phyloP scores from a whole-genome alignment of 2,113 vertebrate genomes.

The Clarias gariepinus region DNA sequence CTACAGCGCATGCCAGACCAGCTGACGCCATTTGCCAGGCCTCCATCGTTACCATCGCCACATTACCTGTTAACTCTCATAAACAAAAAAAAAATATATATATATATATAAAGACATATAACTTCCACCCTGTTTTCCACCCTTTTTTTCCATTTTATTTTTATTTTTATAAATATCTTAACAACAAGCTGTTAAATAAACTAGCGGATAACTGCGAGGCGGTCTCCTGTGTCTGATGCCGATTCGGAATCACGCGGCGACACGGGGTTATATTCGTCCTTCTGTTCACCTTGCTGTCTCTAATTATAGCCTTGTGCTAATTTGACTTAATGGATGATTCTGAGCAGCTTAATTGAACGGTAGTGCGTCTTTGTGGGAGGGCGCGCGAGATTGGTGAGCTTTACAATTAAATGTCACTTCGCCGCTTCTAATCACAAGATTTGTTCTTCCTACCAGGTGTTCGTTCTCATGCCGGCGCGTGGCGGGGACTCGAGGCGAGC shows the following conservation, averaged over 20 bases:
- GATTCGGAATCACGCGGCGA: not conserved
- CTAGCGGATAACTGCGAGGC: not conserved
- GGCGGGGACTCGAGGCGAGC: not conserved
- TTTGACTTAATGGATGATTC: constrained; percentile 40
- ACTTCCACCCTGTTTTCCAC: not conserved
- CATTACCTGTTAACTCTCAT: not conserved
- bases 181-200: not conserved
- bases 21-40: constrained; percentile 37
- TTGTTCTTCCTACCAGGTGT: constrained; percentile 27
- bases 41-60: not conserved
- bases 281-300: constrained; percentile 21
- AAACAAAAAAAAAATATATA: not conserved
- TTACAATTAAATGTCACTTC: constrained; percentile 7
- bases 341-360: constrained; percentile 28
- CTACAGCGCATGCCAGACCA: constrained; percentile 26
- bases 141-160: too few relatives aligned
- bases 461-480: not conserved
- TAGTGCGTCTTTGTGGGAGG: not conserved
- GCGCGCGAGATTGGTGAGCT: not conserved
- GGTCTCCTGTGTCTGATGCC: not conserved
- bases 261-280: not conserved
- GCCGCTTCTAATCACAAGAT: constrained; percentile 34
- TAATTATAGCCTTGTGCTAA: constrained; percentile 33
- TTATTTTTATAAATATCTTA: not conserved
- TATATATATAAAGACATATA: too few relatives aligned